Evolutionary conservation across 2,888 invertebrate genomes (phyloP).

Genomic region (Spicauda simplicius): DNA sequence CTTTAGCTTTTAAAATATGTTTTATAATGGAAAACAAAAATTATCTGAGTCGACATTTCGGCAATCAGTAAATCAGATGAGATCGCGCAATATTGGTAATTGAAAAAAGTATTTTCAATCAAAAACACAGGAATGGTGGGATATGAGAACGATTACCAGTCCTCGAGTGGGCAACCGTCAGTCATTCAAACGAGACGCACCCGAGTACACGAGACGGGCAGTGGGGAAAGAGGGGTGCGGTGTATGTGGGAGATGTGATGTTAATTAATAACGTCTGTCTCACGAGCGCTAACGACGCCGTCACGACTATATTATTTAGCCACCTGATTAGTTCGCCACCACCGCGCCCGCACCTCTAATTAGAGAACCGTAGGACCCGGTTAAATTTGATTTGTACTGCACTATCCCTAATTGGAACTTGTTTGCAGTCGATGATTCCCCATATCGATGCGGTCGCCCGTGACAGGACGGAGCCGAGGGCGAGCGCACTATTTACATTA

Average conservation of each 20-base stretch:
- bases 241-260: constrained; percentile 67
- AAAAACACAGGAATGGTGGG: constrained; percentile 7
- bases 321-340: constrained; percentile 81
- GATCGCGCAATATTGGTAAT: background rate
- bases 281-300: constrained; percentile 79
- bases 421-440: constrained; percentile 70
- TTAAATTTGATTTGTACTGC: constrained; percentile 79
- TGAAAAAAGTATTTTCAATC: constrained; percentile 15
- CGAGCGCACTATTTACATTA: constrained; percentile 55
- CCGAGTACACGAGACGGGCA: constrained; percentile 40
- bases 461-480: constrained; percentile 33
- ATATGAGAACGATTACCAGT: constrained; percentile 38
- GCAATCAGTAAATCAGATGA: background rate
- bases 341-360: constrained; percentile 76
- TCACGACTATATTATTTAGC: constrained; percentile 83
- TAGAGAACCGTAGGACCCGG: constrained; percentile 68
- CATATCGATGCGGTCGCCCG: constrained; percentile 56
- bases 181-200: constrained; percentile 42
- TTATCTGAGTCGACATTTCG: background rate
- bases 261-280: constrained; percentile 84
- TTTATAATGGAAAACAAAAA: background rate
- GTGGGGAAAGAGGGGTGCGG: constrained; percentile 43
- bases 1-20: background rate
- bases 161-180: constrained; percentile 42
- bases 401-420: constrained; percentile 77